Evolutionary conservation across 2,113 vertebrate species (phyloP).

Genomic region (Dromaius novaehollandiae): DNA sequence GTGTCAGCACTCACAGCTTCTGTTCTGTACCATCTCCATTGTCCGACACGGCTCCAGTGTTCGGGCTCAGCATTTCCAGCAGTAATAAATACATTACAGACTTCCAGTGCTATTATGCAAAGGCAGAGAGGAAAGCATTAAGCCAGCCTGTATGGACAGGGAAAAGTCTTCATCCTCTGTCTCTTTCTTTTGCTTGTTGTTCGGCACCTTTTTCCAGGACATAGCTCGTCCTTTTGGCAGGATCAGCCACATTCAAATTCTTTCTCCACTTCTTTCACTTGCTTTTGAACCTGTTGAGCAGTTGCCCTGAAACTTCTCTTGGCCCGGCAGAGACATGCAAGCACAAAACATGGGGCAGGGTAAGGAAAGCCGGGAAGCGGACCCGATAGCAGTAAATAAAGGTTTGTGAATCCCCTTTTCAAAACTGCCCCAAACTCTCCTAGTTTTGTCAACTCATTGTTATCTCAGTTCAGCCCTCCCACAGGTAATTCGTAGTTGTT

Average conservation of each 20-base stretch:
- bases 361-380: not conserved
- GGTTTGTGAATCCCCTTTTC: not conserved
- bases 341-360: not conserved
- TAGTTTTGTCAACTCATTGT: not conserved
- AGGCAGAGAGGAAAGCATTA: not conserved
- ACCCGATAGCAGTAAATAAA: not conserved
- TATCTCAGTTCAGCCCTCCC: not conserved
- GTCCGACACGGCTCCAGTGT: not conserved
- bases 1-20: constrained; percentile 46
- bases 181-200: not conserved
- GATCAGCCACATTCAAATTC: not conserved
- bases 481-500: fast-evolving
- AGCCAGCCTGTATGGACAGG: not conserved
- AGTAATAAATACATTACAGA: not conserved
- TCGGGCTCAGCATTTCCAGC: constrained; percentile 12
- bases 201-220: not conserved
- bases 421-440: not conserved
- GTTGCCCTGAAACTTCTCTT: not conserved
- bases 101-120: not conserved
- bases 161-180: not conserved
- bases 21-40: not conserved
- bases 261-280: not conserved
- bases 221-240: not conserved
- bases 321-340: not conserved
- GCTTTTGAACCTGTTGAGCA: not conserved